phyloP scores from a whole-genome alignment of 2,113 vertebrate species.

The Strix uralensis region DNA sequence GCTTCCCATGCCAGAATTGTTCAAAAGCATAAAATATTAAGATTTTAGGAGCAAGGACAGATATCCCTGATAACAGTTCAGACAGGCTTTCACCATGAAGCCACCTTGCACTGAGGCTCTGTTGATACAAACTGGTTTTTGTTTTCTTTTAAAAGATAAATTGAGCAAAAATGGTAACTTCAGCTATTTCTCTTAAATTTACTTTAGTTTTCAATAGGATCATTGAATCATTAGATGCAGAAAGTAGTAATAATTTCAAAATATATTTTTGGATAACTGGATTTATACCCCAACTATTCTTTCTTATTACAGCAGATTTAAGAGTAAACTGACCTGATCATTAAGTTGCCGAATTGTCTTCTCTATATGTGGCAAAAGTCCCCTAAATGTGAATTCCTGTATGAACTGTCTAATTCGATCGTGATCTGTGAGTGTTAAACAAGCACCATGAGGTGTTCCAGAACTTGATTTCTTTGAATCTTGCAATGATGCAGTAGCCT shows the following conservation, averaged over 20 bases:
- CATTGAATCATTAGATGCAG: not conserved
- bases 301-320: not conserved
- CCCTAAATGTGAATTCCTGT: slow-evolving; percentile 96
- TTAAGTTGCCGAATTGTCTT: slow-evolving; percentile 97
- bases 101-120: not conserved
- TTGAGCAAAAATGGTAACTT: not conserved
- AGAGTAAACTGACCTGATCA: slow-evolving; percentile 85
- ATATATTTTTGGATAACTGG: not conserved
- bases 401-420: slow-evolving; percentile 96
- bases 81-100: not conserved
- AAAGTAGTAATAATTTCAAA: not conserved
- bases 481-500: slow-evolving; percentile 36
- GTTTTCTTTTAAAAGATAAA: not conserved
- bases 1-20: rapidly evolving
- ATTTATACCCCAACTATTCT: not conserved
- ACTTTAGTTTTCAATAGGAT: not conserved
- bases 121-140: not conserved
- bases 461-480: slow-evolving; percentile 76
- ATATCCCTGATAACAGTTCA: not conserved
- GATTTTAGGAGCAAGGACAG: not conserved
- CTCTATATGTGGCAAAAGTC: slow-evolving; percentile 94
- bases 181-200: not conserved
- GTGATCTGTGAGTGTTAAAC: slow-evolving; percentile 92
- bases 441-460: slow-evolving; percentile 82
- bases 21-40: not conserved